These are phyloP conservation scores for Harpalus rufipes DNA, from an alignment of 2,888 invertebrate species.

Conservation along the genomic window DNA sequence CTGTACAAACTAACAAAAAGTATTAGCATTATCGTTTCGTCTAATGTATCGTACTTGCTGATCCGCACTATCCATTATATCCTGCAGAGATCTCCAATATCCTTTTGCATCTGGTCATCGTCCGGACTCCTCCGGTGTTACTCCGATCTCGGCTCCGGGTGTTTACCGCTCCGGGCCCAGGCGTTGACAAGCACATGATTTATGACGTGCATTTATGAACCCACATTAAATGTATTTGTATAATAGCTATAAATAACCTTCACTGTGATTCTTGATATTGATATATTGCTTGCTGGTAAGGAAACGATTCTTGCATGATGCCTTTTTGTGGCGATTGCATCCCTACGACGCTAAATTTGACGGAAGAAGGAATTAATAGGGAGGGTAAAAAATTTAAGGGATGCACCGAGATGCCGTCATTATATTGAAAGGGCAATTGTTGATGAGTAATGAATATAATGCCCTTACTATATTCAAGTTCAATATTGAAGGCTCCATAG, in stretches of 20 bases:
- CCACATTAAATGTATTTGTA: constrained; percentile 66
- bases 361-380: constrained; percentile 12
- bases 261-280: constrained; percentile 66
- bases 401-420: no score
- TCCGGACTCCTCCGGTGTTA: background rate
- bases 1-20: no score
- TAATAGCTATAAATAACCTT: constrained; percentile 67
- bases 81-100: background rate
- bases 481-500: no score
- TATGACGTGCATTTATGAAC: constrained; percentile 66
- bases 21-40: no score
- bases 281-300: constrained; percentile 48
- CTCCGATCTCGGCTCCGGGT: constrained; percentile 31
- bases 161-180: constrained; percentile 30
- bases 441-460: no score
- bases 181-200: constrained; percentile 64
- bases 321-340: background rate
- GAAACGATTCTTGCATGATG: background rate
- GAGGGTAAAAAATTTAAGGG: constrained; percentile 1
- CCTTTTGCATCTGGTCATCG: background rate
- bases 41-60: no score
- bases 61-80: background rate
- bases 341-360: background rate
- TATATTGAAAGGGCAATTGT: no score
- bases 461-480: no score